Conservation (phyloP, 92 coral and sea anemone genomes). For the Epizoanthus illoricatus region DNA sequence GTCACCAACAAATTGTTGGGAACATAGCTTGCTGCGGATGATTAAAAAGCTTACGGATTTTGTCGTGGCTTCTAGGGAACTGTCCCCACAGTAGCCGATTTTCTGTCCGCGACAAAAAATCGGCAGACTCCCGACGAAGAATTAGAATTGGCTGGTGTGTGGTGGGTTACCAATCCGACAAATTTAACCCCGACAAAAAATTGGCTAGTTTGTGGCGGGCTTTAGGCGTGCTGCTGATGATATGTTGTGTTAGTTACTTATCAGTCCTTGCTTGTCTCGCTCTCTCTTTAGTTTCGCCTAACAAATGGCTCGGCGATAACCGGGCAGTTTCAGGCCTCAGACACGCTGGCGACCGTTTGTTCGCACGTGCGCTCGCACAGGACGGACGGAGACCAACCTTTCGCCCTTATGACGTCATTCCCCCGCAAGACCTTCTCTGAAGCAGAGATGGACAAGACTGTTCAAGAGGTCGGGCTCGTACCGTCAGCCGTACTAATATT, state of each 20-base stretch:
- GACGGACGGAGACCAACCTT: slow-evolving; percentile 84
- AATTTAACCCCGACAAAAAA: no score
- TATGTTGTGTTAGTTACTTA: background rate
- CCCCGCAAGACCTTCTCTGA: slow-evolving; percentile 91
- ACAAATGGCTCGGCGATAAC: slow-evolving; percentile 86
- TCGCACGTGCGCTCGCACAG: slow-evolving; percentile 74
- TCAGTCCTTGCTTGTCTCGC: background rate
- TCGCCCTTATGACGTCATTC: slow-evolving; percentile 91
- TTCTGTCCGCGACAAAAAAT: no score
- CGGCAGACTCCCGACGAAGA: no score
- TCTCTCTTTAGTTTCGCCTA: slow-evolving; percentile 77
- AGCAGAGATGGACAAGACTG: slow-evolving; percentile 76
- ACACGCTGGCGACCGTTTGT: slow-evolving; percentile 67
- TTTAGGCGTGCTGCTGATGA: no score
- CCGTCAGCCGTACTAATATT: slow-evolving; percentile 92
- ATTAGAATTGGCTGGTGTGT: no score
- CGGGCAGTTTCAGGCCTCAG: slow-evolving; percentile 86
- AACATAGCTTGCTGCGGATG: no score
- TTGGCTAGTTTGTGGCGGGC: no score
- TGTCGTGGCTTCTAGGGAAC: no score
- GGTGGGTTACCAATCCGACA: no score
- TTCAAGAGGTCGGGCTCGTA: slow-evolving; percentile 85
- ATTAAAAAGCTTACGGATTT: no score
- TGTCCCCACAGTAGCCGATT: no score
- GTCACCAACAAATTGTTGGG: no score